Conservation (phyloP, 2,113 vertebrate genomes). For the Eolophus roseicapilla region DNA sequence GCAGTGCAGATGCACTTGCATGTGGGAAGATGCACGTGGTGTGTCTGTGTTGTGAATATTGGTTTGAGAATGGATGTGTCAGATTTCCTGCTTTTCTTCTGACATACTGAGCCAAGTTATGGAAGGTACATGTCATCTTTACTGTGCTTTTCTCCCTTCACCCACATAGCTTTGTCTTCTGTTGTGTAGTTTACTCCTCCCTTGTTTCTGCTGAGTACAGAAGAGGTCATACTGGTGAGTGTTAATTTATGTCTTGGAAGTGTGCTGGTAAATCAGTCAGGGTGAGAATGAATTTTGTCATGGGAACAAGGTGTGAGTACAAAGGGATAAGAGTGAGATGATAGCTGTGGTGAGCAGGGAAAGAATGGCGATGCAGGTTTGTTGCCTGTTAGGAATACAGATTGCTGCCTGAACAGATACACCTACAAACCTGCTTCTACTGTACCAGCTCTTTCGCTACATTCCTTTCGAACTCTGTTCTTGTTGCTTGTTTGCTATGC, state of each 20-base stretch:
- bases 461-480: background rate
- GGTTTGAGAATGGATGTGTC: background rate
- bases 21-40: background rate
- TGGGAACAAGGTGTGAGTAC: background rate
- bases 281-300: background rate
- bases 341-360: background rate
- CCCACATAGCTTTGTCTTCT: background rate
- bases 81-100: background rate
- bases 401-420: background rate
- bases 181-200: background rate
- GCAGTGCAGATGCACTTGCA: background rate
- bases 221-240: background rate
- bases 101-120: background rate
- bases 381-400: background rate
- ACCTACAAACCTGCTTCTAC: background rate
- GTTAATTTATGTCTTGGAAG: background rate
- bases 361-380: background rate
- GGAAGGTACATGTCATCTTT: background rate
- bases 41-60: background rate
- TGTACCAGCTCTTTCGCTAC: background rate
- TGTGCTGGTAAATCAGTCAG: background rate
- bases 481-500: background rate
- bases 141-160: background rate
- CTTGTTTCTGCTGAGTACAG: background rate
- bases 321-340: background rate